phyloP scores from a whole-genome alignment of 1,140 invertebrate species.

The Rhyzopertha dominica region DNA sequence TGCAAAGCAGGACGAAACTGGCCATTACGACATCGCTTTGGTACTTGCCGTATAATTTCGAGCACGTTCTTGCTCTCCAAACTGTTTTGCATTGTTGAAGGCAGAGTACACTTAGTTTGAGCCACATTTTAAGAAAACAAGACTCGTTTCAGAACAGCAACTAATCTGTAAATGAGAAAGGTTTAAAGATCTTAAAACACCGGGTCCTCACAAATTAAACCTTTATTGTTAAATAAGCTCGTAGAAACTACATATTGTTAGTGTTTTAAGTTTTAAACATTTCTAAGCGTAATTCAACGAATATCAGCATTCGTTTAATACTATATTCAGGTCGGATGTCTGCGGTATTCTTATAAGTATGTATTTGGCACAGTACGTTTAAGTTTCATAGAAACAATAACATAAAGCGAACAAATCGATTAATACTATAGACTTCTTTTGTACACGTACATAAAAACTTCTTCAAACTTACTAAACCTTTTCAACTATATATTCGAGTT shows the following conservation, averaged over 20 bases:
- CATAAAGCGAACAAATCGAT: neutral
- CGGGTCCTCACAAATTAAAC: no score
- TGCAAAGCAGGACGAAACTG: conserved; percentile 33
- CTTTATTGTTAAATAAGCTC: neutral
- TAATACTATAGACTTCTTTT: neutral
- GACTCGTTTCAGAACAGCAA: conserved; percentile 2
- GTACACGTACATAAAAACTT: neutral
- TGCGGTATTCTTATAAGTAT: neutral
- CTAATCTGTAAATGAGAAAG: neutral
- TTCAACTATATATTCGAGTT: neutral
- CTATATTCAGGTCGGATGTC: neutral
- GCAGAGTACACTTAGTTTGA: conserved; percentile 34
- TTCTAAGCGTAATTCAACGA: no score
- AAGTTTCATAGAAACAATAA: neutral
- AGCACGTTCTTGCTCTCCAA: no score
- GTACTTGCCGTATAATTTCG: no score
- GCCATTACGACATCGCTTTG: no score
- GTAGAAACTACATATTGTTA: neutral
- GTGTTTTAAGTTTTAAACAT: no score
- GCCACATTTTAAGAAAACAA: conserved; percentile 23
- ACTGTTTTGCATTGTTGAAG: conserved; percentile 39
- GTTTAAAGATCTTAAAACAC: neutral
- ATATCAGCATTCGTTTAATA: no score
- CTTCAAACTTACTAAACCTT: neutral
- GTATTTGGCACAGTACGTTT: neutral